A percentile compares a stretch with the other conserved stretches of the same genome.
Conservation (phyloP, 2,888 invertebrate genomes). For the Pyrrhia umbra region DNA sequence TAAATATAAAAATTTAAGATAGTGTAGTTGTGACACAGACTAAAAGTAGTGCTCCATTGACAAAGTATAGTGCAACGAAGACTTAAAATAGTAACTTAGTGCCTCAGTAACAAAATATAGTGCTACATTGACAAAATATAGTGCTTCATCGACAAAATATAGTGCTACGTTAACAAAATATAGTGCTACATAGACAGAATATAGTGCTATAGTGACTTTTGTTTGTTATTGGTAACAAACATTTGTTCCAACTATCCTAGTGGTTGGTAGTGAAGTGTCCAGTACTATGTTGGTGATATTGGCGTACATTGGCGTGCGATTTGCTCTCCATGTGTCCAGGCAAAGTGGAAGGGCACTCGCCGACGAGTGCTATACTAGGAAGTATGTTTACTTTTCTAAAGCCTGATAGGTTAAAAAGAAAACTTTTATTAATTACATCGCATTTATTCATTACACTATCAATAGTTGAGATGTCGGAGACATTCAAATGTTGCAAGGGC, state of each 20-base stretch:
- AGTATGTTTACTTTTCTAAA: slow-evolving; percentile 73
- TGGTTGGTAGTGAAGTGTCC: slow-evolving; percentile 62
- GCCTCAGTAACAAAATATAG: not conserved
- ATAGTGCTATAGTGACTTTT: slow-evolving; percentile 29
- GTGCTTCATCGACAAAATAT: not conserved
- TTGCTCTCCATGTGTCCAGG: slow-evolving; percentile 86
- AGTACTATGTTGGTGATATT: slow-evolving; percentile 86
- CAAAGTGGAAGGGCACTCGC: slow-evolving; percentile 85
- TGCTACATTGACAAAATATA: not conserved
- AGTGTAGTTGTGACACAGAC: not conserved
- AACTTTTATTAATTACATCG: not conserved
- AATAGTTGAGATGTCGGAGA: too few species aligned
- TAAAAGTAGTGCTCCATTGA: not conserved
- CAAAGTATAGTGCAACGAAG: not conserved
- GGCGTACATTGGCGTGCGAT: slow-evolving; percentile 86
- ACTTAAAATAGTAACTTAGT: not conserved
- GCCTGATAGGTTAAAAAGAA: not conserved
- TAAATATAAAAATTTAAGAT: too few species aligned
- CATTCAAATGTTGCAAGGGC: too few species aligned
- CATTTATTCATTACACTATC: too few species aligned
- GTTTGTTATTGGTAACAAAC: slow-evolving; percentile 29
- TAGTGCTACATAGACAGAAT: not conserved
- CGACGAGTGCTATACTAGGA: slow-evolving; percentile 88
- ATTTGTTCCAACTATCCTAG: slow-evolving; percentile 36
- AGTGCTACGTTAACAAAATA: not conserved